These are phyloP conservation scores for Scomber colias DNA, from an alignment of 2,113 vertebrate genomes.

Conservation along the genomic window DNA sequence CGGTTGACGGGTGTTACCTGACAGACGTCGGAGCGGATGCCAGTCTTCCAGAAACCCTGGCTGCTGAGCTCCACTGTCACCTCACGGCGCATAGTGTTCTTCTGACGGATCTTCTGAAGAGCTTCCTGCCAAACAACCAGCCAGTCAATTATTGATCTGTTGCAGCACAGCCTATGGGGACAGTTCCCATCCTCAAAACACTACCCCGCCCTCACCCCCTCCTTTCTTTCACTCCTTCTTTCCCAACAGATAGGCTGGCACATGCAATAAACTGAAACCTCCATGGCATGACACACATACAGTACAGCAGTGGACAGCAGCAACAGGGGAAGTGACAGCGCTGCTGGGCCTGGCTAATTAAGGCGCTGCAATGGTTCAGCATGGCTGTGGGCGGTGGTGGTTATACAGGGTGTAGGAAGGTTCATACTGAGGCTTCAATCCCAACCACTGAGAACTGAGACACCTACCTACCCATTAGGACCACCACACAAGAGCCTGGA, in stretches of 20 bases:
- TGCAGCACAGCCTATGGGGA: constrained; percentile 57
- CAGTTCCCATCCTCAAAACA: constrained; percentile 34
- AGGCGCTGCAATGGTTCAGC: constrained; percentile 41
- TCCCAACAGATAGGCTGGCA: constrained; percentile 40
- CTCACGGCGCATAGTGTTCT: constrained; percentile 99
- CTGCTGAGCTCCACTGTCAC: constrained; percentile 98
- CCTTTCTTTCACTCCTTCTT: constrained; percentile 2
- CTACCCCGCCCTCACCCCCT: neutral
- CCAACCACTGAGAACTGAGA: constrained; percentile 14
- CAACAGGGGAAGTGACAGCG: constrained; percentile 57
- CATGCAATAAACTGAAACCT: constrained; percentile 68
- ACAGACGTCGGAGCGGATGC: constrained; percentile 98
- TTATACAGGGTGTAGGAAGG: neutral
- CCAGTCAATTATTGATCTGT: constrained; percentile 72
- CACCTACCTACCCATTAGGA: constrained; percentile 60
- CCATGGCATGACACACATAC: constrained; percentile 21
- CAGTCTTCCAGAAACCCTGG: constrained; percentile 99
- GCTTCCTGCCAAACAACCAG: constrained; percentile 90
- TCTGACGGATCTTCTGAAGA: constrained; percentile 98
- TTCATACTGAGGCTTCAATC: constrained; percentile 30
- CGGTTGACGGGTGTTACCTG: constrained; percentile 85
- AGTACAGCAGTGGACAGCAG: constrained; percentile 35
- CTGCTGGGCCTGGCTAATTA: constrained; percentile 60
- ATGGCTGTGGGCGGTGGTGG: constrained; percentile 38
- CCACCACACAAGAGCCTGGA: constrained; percentile 34